Base-by-base conservation (phyloP, 2,888 invertebrate genomes). In the Ichneumoninae sp. region DNA sequence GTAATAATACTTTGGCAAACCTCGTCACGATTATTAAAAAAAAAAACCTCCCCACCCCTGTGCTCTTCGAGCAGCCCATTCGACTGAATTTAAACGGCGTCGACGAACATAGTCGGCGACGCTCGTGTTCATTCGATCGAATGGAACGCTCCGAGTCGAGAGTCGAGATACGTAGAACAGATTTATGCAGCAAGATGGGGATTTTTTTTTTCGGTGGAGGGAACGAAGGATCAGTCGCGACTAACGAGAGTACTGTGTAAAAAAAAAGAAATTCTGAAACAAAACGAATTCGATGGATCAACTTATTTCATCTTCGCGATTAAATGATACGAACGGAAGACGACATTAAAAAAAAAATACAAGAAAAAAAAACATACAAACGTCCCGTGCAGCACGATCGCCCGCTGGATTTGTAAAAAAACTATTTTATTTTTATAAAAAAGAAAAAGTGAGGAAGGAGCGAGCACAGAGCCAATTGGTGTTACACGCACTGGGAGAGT, bases 401-500 rank as follows among this genome's bases (percentile, higher is more conserved):
- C 80, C 83, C 87, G 84, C 82, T 83, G 84, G 80, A 86, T 85
- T 84, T 85, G 80, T 85, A 85, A 85, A 78, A 87, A 87, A 87
- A n/a, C 87, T 85, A 86, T 87, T 87, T 85, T 87, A 87, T 87
- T 87, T 87, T 87, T 87, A 86, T 87, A 87, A 87, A 87, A 84
- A 82, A 83, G 54, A 75, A 60, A 70, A 79, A 80, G 82, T 80
- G 84, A 86, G 79, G 84, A 80, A 70, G 76, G 77, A 26, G 82
- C 44, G 68, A 26, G 76, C 69, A 84, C 74, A 74, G 26, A 40
- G 26, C 40, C 40, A 69, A 80, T 75, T 75, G 75, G 75, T 65
- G 50, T 47, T n/a, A 72, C 68, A 69, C 44, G 47, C 52, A 76
- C 50, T 40, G 66, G 69, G 70, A 50, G 62, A 62, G 30, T 70